These are phyloP conservation scores for Hymenopus coronatus DNA, from an alignment of 2,888 invertebrate genomes.

Conservation along the genomic window DNA sequence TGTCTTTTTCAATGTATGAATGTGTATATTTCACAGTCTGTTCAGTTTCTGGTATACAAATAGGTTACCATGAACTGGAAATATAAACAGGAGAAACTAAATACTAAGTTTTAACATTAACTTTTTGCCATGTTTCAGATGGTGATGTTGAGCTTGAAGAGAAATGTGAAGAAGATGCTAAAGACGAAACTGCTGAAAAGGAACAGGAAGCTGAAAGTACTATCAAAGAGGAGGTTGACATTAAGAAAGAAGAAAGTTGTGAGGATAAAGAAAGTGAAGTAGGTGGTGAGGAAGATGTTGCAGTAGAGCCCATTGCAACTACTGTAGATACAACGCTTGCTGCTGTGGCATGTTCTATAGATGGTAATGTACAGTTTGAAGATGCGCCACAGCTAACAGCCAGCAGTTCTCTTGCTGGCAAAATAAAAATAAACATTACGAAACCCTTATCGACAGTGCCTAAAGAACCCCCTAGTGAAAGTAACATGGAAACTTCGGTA, in stretches of 20 bases:
- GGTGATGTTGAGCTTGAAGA: constrained; percentile 40
- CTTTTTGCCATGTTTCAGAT: constrained; percentile 38
- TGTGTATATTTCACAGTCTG: too few species aligned
- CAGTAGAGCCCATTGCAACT: constrained; percentile 34
- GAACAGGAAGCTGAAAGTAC: not conserved
- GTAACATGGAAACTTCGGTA: constrained; percentile 44
- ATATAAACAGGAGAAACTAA: too few species aligned
- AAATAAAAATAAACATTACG: constrained; percentile 80
- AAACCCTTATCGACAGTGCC: constrained; percentile 53
- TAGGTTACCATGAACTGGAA: too few species aligned
- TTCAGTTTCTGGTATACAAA: too few species aligned
- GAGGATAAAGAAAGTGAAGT: constrained; percentile 11
- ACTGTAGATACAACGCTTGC: constrained; percentile 54
- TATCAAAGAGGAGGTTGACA: not conserved
- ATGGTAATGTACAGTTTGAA: constrained; percentile 72
- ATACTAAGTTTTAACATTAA: not conserved
- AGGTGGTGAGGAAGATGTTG: constrained; percentile 5
- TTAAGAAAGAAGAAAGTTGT: not conserved
- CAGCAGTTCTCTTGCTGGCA: constrained; percentile 49
- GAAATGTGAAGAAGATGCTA: not conserved
- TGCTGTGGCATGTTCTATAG: constrained; percentile 64
- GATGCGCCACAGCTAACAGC: constrained; percentile 51
- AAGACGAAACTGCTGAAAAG: not conserved
- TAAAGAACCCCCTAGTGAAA: constrained; percentile 36
- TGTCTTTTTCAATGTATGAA: too few species aligned